These are phyloP conservation scores for Dromius quadrimaculatus DNA, from an alignment of 2,888 invertebrate genomes.

Conservation along the genomic window DNA sequence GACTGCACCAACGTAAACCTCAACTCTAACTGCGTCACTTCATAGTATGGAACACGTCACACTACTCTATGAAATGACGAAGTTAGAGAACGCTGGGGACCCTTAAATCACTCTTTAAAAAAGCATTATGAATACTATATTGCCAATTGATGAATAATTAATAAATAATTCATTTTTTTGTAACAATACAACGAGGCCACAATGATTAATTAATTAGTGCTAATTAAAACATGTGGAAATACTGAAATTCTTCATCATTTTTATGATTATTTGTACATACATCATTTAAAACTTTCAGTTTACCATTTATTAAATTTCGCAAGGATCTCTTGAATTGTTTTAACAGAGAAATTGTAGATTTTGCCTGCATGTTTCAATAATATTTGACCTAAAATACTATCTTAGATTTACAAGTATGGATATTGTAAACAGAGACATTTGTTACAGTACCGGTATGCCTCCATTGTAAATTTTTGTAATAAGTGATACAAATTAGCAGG, in stretches of 20 bases:
- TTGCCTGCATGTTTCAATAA: neutral
- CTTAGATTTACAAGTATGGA: neutral
- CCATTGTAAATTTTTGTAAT: neutral
- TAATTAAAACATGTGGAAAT: neutral
- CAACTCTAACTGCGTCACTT: too few relatives aligned
- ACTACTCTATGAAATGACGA: too few relatives aligned
- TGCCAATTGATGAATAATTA: neutral
- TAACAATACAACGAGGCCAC: neutral
- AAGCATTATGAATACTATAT: too few relatives aligned
- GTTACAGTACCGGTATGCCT: neutral
- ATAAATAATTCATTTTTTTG: neutral
- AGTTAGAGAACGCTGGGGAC: too few relatives aligned
- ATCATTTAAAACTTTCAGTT: conserved; percentile 1
- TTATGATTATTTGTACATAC: neutral
- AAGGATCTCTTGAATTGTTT: neutral
- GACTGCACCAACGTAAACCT: too few relatives aligned
- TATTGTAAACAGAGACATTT: neutral
- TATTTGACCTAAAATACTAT: conserved; percentile 3
- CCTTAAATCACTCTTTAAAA: too few relatives aligned
- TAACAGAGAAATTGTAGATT: neutral
- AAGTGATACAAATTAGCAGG: neutral
- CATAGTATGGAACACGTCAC: too few relatives aligned
- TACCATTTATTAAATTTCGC: neutral
- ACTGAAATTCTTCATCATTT: neutral
- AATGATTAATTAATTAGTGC: neutral